A percentile compares a stretch with the other conserved stretches of the same genome.
Evolutionary conservation across 2,113 vertebrate species (phyloP).

Genomic region (Vulpes vulpes): DNA sequence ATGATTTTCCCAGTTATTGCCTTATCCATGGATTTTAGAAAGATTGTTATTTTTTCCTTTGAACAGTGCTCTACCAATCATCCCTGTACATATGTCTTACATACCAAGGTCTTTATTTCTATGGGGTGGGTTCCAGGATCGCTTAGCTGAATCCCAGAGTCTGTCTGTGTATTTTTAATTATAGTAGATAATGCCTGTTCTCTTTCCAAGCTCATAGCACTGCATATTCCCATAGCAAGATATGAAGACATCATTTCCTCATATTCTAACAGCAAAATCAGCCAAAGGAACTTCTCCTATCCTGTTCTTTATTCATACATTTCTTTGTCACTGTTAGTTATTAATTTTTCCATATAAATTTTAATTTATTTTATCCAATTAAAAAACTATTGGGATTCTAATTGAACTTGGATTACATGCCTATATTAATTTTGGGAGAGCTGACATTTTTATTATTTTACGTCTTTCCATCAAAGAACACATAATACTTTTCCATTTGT

Average conservation of each 20-base stretch:
- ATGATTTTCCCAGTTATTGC: not conserved
- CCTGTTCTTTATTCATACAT: not conserved
- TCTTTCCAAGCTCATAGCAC: not conserved
- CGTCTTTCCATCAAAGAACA: not conserved
- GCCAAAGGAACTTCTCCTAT: not conserved
- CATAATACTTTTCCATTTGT: not conserved
- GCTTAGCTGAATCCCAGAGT: not conserved
- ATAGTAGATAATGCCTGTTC: not conserved
- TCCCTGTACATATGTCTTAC: not conserved
- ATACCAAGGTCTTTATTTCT: not conserved
- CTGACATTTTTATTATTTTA: slow-evolving; percentile 28
- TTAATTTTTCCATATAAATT: not conserved
- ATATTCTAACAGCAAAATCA: not conserved
- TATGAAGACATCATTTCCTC: not conserved
- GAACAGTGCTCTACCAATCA: not conserved
- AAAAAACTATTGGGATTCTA: not conserved
- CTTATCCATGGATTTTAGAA: not conserved
- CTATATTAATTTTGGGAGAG: slow-evolving; percentile 10
- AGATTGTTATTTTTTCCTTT: not conserved
- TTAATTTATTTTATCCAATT: slow-evolving; percentile 44
- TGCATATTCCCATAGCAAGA: not conserved
- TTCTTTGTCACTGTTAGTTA: not conserved
- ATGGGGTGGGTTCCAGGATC: not conserved
- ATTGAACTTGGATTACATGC: not conserved
- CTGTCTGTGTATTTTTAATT: not conserved